Evolutionary conservation across 2,888 invertebrate species (phyloP), one percentile per base, ranked within the genome.

Genomic region (Dinocampus coccinellae): DNA sequence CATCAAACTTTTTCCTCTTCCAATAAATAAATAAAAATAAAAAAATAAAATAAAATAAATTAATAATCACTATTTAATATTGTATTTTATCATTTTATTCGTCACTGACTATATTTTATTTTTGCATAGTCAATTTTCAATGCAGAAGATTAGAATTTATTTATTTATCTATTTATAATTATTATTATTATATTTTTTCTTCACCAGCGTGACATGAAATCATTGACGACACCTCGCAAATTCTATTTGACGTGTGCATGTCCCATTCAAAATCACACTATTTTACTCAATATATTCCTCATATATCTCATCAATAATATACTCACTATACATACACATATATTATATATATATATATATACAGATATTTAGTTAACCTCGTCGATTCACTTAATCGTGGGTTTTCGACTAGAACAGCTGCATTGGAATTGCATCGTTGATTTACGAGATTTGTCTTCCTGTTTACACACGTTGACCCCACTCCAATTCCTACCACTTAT

Each of bases 361-460:
- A 7, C 20, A 10, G 20, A n/a, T n/a, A 42, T 26, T 11, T 24
- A 39, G 16, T 42, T n/a, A 26, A 24, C 36, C 53, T 52, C 42
- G 53, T 16, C 47, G 58, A 64, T 57, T 69, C 64, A 33, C 26
- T 70, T 64, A 70, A 70, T 70, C 64, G 65, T 58, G 64, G 70
- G 34, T 34, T 70, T 58, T 64, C 34, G 34, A 39, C 39, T 64
- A 70, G 52, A 70, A 70, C 64, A 70, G 70, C 64, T 70, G 70
- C 58, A 65, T 58, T 58, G n/a, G 58, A 70, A 70, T 47, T 47
- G n/a, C 29, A 63, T 63, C 29, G 39, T 47, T 71, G 73, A 73
- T 75, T 75, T 75, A 75, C 73, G 71, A 72, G 63, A 33, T 42
- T 72, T 69, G 42, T 73, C 72, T 75, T 75, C 75, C 75, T 75